Conservation (phyloP, 92 coral and sea anemone genomes). For the Metridium senile region DNA sequence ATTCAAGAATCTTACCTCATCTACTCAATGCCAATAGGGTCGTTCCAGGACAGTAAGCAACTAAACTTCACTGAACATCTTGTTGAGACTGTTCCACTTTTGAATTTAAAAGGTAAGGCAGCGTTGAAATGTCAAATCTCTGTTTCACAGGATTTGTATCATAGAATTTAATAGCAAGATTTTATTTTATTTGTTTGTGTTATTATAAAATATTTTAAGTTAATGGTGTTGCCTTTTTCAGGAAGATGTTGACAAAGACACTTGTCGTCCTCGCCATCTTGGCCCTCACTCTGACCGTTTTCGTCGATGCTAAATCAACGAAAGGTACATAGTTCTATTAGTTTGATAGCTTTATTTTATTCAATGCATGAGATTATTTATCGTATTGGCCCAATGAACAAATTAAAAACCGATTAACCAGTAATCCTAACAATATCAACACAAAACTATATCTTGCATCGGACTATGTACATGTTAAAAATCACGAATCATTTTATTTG, state of each 20-base stretch:
- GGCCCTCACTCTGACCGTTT: constrained; percentile 41
- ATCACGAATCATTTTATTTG: neutral
- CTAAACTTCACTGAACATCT: constrained; percentile 12
- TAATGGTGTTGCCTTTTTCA: neutral
- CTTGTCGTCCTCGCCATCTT: constrained; percentile 41
- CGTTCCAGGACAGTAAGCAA: constrained; percentile 47
- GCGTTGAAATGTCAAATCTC: neutral
- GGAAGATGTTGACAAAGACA: constrained; percentile 30
- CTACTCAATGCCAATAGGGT: constrained; percentile 25
- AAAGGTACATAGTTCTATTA: constrained; percentile 46
- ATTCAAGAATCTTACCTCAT: constrained; percentile 40
- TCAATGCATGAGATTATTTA: too few species aligned
- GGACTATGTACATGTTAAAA: neutral
- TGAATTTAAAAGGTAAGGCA: constrained; percentile 9
- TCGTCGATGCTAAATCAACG: constrained; percentile 67
- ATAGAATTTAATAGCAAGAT: neutral
- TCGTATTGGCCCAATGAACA: too few species aligned
- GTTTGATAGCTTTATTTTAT: neutral
- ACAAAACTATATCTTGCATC: neutral
- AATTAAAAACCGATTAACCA: too few species aligned
- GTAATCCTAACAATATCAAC: too few species aligned
- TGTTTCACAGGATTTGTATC: neutral
- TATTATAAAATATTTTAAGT: neutral
- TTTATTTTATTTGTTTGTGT: neutral
- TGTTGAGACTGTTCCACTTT: constrained; percentile 6